Conservation (phyloP, 2,797 vertebrate species). For the Poeciliopsis infans region DNA sequence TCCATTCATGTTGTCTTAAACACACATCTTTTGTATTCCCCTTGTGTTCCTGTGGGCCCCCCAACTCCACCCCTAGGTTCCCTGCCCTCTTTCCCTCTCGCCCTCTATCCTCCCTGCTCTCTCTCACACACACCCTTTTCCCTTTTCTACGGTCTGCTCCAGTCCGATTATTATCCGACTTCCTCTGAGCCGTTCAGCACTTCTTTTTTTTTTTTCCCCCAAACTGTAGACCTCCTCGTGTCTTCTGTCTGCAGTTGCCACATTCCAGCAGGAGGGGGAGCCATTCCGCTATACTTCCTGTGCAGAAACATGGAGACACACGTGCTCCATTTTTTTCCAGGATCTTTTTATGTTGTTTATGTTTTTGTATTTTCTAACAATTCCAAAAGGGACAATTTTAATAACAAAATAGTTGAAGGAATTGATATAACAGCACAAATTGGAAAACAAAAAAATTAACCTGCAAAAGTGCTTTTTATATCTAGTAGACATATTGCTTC, state of each 20-base stretch:
- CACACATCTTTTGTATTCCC: constrained; percentile 64
- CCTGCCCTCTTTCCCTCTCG: constrained; percentile 11
- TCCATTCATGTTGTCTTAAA: constrained; percentile 62
- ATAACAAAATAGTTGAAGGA: constrained; percentile 35
- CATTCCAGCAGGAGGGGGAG: constrained; percentile 57
- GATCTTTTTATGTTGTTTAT: constrained; percentile 9
- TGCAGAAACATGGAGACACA: not conserved
- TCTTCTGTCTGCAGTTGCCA: constrained; percentile 32
- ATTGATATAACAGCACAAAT: constrained; percentile 47
- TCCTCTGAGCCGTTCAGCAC: constrained; percentile 64
- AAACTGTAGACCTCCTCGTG: constrained; percentile 13
- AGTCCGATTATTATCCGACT: constrained; percentile 74
- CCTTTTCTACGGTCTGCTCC: constrained; percentile 66
- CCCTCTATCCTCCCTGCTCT: constrained; percentile 16
- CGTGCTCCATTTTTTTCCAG: constrained; percentile 11
- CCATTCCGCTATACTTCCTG: constrained; percentile 44
- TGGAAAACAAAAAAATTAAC: constrained; percentile 32
- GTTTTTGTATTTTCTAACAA: constrained; percentile 36
- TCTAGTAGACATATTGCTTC: constrained; percentile 65
- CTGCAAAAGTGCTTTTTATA: constrained; percentile 49
- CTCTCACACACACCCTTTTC: constrained; percentile 65
- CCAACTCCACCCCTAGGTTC: too few relatives aligned
- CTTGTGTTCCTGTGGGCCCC: constrained; percentile 56
- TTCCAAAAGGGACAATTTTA: constrained; percentile 55
- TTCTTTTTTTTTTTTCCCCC: not conserved